Percentiles rank a stretch among this genome's conserved stretches.
phyloP scores from a whole-genome alignment of 1,140 invertebrate species.

The Nilaparvata lugens region DNA sequence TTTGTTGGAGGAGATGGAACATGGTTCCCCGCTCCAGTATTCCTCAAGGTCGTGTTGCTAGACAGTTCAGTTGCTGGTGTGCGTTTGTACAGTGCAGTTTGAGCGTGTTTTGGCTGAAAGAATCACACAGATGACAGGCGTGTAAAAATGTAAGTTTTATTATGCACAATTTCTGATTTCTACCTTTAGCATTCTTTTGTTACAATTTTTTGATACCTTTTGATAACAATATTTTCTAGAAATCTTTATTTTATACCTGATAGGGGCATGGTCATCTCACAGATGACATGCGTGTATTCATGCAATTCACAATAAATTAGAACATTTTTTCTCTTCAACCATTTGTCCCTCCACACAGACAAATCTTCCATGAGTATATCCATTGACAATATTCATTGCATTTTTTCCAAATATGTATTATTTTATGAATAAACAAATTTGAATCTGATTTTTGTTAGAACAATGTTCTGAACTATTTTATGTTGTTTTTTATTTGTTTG shows the following conservation, averaged over 20 bases:
- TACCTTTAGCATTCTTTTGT: conserved; percentile 10
- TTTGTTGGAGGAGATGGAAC: conserved; percentile 9
- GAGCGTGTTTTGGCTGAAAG: conserved; percentile 4
- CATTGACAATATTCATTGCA: too few species aligned
- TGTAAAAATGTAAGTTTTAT: conserved; percentile 14
- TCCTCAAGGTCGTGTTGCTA: conserved; percentile 10
- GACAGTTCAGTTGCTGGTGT: conserved; percentile 13
- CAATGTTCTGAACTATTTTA: conserved; percentile 15
- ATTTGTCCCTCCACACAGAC: not conserved
- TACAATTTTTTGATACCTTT: conserved; percentile 12
- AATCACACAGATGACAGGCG: conserved; percentile 10
- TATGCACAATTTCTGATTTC: conserved; percentile 8
- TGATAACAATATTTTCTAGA: conserved; percentile 15
- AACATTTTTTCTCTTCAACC: conserved; percentile 14
- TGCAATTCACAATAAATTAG: conserved; percentile 8
- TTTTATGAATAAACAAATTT: too few species aligned
- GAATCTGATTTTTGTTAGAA: not conserved
- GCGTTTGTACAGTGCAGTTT: conserved; percentile 5
- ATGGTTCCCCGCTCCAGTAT: conserved; percentile 7
- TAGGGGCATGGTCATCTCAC: conserved; percentile 13
- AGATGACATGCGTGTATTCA: conserved; percentile 14
- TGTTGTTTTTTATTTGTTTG: conserved; percentile 12
- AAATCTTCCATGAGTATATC: too few species aligned
- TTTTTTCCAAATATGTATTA: too few species aligned
- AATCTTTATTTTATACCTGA: conserved; percentile 13